Conservation (phyloP, 2,888 invertebrate species). For the Lacanobia oleracea region DNA sequence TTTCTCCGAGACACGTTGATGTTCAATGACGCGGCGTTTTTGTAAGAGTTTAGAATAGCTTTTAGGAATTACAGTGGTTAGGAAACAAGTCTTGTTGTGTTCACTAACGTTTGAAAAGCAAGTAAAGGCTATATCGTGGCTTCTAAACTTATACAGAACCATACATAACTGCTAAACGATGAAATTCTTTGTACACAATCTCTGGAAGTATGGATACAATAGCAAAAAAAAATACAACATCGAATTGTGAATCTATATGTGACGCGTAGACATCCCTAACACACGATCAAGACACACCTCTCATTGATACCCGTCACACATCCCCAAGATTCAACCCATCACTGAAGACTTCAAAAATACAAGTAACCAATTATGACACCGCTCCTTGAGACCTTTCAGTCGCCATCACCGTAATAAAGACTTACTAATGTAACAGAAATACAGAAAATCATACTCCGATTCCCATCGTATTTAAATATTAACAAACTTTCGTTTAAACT, state of each 20-base stretch:
- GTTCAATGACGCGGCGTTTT: no score
- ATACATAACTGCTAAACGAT: no score
- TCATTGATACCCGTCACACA: background rate
- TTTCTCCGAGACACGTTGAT: no score
- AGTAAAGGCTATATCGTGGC: no score
- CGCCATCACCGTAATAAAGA: background rate
- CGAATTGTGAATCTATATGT: background rate
- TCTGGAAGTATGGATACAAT: background rate
- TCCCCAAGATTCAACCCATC: background rate
- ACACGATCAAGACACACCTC: background rate
- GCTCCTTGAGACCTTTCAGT: background rate
- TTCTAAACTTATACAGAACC: no score
- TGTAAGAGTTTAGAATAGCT: no score
- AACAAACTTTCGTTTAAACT: slow-evolving; percentile 14
- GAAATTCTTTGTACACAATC: no score
- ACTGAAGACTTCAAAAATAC: background rate
- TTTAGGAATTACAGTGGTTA: no score
- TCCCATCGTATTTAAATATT: background rate
- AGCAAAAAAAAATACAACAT: background rate
- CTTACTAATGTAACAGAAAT: background rate
- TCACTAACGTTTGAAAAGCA: no score
- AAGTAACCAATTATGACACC: background rate
- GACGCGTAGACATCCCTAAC: background rate
- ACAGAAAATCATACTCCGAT: background rate
- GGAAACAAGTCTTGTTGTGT: no score